Conservation (phyloP, 2,113 vertebrate genomes). For the Parus major region DNA sequence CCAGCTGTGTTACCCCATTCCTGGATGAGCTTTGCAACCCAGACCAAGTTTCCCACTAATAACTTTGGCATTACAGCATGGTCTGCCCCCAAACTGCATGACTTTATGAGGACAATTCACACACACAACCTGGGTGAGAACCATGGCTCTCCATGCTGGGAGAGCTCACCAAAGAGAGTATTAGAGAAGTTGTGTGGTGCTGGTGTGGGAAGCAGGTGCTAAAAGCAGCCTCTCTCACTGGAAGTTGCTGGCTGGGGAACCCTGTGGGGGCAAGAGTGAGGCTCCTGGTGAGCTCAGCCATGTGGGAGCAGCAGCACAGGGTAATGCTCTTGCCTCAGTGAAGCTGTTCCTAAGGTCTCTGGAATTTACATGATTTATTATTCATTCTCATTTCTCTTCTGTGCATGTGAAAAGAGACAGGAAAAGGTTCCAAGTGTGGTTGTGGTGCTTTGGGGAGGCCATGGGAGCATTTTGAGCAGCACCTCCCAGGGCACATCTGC, state of each 20-base stretch:
- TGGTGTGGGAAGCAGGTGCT: neutral
- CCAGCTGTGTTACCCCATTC: neutral
- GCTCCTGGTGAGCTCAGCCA: too few relatives aligned
- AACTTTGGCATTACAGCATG: fast-evolving
- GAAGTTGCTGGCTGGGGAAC: neutral
- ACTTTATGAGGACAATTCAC: neutral
- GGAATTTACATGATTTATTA: neutral
- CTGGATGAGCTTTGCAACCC: neutral
- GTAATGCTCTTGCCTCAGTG: fast-evolving
- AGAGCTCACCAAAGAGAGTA: neutral
- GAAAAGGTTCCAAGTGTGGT: neutral
- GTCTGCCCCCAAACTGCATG: fast-evolving
- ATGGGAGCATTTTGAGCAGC: fast-evolving
- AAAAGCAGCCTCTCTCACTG: neutral
- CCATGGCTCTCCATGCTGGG: neutral
- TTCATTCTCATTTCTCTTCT: neutral
- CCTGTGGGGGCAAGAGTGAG: neutral
- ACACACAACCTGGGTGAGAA: fast-evolving
- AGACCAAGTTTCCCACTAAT: neutral
- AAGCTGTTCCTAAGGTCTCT: neutral
- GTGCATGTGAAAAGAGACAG: neutral
- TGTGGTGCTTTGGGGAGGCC: neutral
- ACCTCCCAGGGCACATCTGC: neutral
- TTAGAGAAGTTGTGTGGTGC: neutral
- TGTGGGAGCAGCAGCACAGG: neutral